Conservation (phyloP, 2,113 vertebrate species). For the Aptenodytes patagonicus region DNA sequence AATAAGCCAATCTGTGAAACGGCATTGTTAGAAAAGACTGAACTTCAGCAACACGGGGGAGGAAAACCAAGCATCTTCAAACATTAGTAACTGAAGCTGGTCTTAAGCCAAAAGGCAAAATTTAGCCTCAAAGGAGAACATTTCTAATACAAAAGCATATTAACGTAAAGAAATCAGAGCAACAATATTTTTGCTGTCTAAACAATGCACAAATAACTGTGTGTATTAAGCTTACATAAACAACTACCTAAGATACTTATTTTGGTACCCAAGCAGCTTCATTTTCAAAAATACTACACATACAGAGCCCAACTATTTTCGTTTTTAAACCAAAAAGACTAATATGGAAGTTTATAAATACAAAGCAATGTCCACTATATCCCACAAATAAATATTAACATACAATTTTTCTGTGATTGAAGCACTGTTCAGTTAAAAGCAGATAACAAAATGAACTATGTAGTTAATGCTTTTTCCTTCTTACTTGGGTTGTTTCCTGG, state of each 20-base stretch:
- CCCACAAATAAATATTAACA: background rate
- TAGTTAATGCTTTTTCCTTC: background rate
- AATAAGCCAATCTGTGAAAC: background rate
- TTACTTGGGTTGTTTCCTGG: constrained; percentile 90
- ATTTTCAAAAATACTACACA: background rate
- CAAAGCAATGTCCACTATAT: background rate
- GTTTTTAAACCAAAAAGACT: background rate
- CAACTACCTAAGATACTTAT: background rate
- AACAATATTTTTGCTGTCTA: background rate
- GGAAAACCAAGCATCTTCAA: background rate
- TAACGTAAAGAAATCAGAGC: background rate
- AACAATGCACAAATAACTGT: background rate
- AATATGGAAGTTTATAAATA: background rate
- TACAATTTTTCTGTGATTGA: background rate
- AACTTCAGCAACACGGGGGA: background rate
- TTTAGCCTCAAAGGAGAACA: background rate
- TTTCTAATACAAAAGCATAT: background rate
- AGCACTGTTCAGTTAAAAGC: background rate
- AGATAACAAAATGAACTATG: background rate
- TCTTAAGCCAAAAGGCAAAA: background rate
- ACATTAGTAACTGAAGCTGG: background rate
- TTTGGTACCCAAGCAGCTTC: background rate
- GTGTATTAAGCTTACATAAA: background rate
- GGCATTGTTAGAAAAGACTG: background rate
- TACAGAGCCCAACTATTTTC: background rate